phyloP scores from a whole-genome alignment of 2,797 vertebrate species.

The Rhodeus uyekii region DNA sequence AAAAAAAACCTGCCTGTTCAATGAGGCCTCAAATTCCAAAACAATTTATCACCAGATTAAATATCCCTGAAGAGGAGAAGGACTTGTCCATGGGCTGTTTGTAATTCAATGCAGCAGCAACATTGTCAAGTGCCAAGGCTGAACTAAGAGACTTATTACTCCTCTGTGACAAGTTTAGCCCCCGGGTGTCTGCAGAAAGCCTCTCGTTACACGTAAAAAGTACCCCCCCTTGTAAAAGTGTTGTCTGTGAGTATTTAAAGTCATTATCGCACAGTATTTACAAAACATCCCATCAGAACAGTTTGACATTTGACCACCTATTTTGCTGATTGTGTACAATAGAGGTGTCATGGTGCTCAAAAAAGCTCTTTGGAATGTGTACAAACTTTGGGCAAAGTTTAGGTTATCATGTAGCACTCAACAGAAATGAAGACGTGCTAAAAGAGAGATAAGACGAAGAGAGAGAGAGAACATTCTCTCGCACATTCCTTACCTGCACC shows the following conservation, averaged over 20 bases:
- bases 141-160: conserved; percentile 60
- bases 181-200: conserved; percentile 60
- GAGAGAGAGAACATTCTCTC: conserved; percentile 42
- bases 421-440: conserved; percentile 57
- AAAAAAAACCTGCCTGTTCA: conserved; percentile 62
- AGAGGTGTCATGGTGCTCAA: conserved; percentile 60
- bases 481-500: conserved; percentile 54
- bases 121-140: conserved; percentile 62
- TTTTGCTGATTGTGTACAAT: conserved; percentile 62
- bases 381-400: conserved; percentile 67
- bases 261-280: conserved; percentile 69
- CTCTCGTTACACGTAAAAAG: conserved; percentile 67
- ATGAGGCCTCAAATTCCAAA: conserved; percentile 67
- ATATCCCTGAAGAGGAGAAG: conserved; percentile 58
- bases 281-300: conserved; percentile 61
- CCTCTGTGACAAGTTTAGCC: conserved; percentile 68
- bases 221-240: conserved; percentile 69
- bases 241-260: conserved; percentile 70
- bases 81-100: conserved; percentile 63
- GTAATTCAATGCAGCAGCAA: conserved; percentile 69
- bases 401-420: conserved; percentile 65
- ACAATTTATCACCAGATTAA: conserved; percentile 63
- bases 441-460: conserved; percentile 53
- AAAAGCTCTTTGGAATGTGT: conserved; percentile 67
- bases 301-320: conserved; percentile 71